These are phyloP conservation scores for Pharmacophagus antenor DNA, from an alignment of 2,888 invertebrate species.

Conservation along the genomic window DNA sequence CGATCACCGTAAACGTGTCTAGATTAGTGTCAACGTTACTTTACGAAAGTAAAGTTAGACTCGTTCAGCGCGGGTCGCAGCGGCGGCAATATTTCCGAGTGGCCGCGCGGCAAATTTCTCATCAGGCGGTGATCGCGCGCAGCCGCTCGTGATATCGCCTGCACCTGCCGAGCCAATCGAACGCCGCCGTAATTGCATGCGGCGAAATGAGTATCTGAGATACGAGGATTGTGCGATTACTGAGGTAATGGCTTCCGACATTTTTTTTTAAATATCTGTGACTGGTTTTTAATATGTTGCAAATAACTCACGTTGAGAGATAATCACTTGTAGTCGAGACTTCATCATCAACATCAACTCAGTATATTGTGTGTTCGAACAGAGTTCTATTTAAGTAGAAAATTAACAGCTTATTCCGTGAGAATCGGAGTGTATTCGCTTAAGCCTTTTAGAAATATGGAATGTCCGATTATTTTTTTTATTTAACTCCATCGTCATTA, in stretches of 20 bases:
- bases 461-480: too few relatives aligned
- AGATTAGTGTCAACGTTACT: background rate
- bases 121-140: constrained; percentile 47
- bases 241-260: constrained; percentile 11
- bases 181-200: constrained; percentile 45
- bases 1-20: background rate
- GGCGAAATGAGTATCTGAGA: constrained; percentile 32
- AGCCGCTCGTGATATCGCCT: constrained; percentile 42
- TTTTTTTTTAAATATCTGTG: too few relatives aligned
- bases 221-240: constrained; percentile 29
- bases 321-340: too few relatives aligned
- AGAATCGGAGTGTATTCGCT: too few relatives aligned
- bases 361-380: too few relatives aligned
- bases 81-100: constrained; percentile 53
- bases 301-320: too few relatives aligned
- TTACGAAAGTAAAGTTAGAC: background rate
- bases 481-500: too few relatives aligned
- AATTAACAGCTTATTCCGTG: too few relatives aligned
- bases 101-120: constrained; percentile 72
- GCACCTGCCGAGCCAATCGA: constrained; percentile 32
- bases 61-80: constrained; percentile 6
- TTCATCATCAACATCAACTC: too few relatives aligned
- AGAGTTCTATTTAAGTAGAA: too few relatives aligned
- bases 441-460: too few relatives aligned
- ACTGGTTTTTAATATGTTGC: too few relatives aligned